phyloP scores from a whole-genome alignment of 2,888 invertebrate species.

The Apoda limacodes region DNA sequence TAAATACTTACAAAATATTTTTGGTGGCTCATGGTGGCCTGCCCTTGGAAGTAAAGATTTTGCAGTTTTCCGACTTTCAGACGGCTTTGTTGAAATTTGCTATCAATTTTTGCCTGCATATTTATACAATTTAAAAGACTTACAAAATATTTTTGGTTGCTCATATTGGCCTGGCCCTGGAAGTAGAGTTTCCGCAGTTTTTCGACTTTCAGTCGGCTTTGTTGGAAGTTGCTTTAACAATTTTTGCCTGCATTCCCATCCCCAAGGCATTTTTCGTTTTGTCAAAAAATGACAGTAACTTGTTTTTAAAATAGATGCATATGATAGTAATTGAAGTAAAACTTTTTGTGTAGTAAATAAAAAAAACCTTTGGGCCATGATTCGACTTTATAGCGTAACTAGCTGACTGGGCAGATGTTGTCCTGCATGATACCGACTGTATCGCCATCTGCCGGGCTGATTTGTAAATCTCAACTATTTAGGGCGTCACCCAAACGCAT shows the following conservation, averaged over 20 bases:
- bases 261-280: slow-evolving; percentile 58
- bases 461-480: too few species aligned
- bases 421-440: too few species aligned
- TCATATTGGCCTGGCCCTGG: slow-evolving; percentile 44
- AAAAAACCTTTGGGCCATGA: too few species aligned
- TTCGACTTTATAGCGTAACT: too few species aligned
- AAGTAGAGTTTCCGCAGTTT: slow-evolving; percentile 15
- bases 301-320: too few species aligned
- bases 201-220: slow-evolving; percentile 32
- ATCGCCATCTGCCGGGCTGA: too few species aligned
- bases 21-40: slow-evolving; percentile 34
- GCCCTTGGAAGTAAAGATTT: slow-evolving; percentile 32
- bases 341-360: too few species aligned
- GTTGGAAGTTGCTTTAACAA: slow-evolving; percentile 39
- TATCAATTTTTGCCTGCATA: slow-evolving; percentile 41
- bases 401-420: too few species aligned
- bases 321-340: too few species aligned
- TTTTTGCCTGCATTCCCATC: slow-evolving; percentile 43
- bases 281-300: too few species aligned
- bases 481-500: too few species aligned
- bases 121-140: slow-evolving; percentile 14
- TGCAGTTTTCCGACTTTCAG: slow-evolving; percentile 23
- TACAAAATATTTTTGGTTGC: slow-evolving; percentile 38
- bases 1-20: slow-evolving; percentile 35
- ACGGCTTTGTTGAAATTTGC: slow-evolving; percentile 36